Evolutionary conservation across 2,888 invertebrate genomes (phyloP).

Genomic region (Therioaphis trifolii): DNA sequence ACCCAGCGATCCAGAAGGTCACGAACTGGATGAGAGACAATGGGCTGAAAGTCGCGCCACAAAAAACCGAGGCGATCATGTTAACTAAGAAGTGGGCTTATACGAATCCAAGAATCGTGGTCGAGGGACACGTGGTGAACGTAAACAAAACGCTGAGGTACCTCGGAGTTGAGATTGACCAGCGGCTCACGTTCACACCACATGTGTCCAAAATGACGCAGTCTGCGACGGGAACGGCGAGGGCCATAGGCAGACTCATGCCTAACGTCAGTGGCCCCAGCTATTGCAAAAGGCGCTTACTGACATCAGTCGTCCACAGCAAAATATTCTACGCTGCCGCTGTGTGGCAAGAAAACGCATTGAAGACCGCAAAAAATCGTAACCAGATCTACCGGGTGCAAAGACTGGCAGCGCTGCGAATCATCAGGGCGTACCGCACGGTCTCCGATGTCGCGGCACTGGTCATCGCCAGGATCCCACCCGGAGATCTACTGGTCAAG

Average conservation of each 20-base stretch:
- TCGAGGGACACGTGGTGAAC: neutral
- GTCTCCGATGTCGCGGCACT: neutral
- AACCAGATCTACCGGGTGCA: neutral
- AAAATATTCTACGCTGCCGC: neutral
- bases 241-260: no score
- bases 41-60: no score
- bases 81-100: no score
- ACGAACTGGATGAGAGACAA: no score
- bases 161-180: no score
- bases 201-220: no score
- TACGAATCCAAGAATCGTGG: neutral
- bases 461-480: neutral
- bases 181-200: no score
- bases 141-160: no score
- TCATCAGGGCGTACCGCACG: neutral
- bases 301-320: neutral
- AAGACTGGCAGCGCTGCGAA: neutral
- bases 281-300: neutral
- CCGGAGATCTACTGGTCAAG: neutral
- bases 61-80: no score
- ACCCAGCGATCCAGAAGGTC: no score
- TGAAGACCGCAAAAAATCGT: neutral
- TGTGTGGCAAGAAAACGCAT: neutral
- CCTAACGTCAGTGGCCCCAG: no score
- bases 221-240: no score